Percentiles rank a stretch among this genome's conserved stretches.
Conservation (phyloP, 2,113 vertebrate genomes). For the Dicrurus megarhynchus region DNA sequence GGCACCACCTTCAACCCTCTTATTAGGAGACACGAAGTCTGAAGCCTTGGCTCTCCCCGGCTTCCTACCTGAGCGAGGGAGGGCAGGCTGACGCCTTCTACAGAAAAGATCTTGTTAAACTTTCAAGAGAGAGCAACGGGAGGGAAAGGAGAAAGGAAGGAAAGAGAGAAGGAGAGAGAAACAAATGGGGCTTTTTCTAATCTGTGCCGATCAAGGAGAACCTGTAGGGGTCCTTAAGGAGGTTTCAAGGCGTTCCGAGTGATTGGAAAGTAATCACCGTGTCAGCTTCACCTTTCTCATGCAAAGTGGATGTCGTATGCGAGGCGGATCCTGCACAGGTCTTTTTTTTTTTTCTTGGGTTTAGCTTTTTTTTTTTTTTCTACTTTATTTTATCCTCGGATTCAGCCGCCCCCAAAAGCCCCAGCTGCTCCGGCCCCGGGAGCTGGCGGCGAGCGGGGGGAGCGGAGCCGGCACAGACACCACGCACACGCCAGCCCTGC, state of each 20-base stretch:
- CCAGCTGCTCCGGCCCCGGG: conserved; percentile 23
- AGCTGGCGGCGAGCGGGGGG: background rate
- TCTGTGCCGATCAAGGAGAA: conserved; percentile 68
- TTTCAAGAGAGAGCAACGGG: conserved; percentile 23
- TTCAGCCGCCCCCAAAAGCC: background rate
- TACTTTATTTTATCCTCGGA: conserved; percentile 1
- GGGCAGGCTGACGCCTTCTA: background rate
- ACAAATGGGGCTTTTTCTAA: conserved; percentile 56
- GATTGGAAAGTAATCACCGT: conserved; percentile 87
- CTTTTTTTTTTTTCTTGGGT: background rate
- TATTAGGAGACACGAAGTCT: background rate
- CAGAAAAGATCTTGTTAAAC: conserved; percentile 1
- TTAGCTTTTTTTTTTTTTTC: background rate
- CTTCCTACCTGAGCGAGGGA: conserved; percentile 45
- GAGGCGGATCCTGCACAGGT: conserved; percentile 87
- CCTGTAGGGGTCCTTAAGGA: conserved; percentile 69
- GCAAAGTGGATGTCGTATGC: conserved; percentile 86
- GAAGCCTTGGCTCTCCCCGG: background rate
- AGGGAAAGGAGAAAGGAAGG: background rate
- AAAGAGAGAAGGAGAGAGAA: conserved; percentile 29
- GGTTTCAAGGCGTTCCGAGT: conserved; percentile 81
- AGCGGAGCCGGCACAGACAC: background rate
- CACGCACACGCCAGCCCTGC: background rate
- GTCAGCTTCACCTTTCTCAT: conserved; percentile 92
- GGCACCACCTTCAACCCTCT: conserved; percentile 21